Percentiles rank a stretch among this genome's conserved stretches.
phyloP scores from a whole-genome alignment of 30 jellyfish, hydroid and myxozoan species.

The Pseudorhiza aurosa region DNA sequence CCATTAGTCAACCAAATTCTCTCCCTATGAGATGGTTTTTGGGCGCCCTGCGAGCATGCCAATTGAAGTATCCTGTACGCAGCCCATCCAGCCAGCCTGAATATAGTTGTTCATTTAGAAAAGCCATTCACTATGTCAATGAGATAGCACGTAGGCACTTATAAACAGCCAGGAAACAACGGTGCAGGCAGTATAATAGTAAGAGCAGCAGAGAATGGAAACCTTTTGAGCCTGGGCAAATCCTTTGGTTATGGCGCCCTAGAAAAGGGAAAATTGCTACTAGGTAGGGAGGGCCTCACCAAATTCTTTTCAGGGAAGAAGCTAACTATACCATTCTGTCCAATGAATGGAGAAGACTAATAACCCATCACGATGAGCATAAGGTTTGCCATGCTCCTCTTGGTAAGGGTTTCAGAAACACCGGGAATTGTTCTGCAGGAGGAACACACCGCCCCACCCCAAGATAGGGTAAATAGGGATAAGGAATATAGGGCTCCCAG shows the following conservation, averaged over 20 bases:
- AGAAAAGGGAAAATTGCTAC: constrained; percentile 12
- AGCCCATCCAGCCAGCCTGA: constrained; percentile 31
- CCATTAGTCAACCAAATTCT: too few relatives aligned
- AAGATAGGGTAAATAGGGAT: not conserved
- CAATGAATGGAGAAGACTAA: not conserved
- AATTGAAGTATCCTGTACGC: not conserved
- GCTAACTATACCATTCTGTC: constrained; percentile 7
- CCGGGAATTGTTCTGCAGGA: constrained; percentile 5
- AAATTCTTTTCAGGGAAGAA: not conserved
- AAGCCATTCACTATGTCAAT: constrained; percentile 19
- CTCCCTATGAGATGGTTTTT: too few relatives aligned
- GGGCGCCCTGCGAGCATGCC: constrained; percentile 50
- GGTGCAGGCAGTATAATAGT: not conserved
- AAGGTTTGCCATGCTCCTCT: constrained; percentile 16
- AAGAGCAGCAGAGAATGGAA: not conserved
- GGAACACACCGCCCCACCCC: not conserved
- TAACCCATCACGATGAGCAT: constrained; percentile 26
- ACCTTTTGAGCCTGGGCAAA: constrained; percentile 36
- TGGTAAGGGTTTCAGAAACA: constrained; percentile 13
- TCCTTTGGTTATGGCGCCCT: constrained; percentile 23
- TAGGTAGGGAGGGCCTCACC: constrained; percentile 22
- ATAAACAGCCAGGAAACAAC: constrained; percentile 4
- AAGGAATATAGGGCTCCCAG: constrained; percentile 23
- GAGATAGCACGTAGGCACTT: too few relatives aligned
- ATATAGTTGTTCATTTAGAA: constrained; percentile 11